Conservation (phyloP, 2,888 invertebrate species). For the Mantis religiosa region DNA sequence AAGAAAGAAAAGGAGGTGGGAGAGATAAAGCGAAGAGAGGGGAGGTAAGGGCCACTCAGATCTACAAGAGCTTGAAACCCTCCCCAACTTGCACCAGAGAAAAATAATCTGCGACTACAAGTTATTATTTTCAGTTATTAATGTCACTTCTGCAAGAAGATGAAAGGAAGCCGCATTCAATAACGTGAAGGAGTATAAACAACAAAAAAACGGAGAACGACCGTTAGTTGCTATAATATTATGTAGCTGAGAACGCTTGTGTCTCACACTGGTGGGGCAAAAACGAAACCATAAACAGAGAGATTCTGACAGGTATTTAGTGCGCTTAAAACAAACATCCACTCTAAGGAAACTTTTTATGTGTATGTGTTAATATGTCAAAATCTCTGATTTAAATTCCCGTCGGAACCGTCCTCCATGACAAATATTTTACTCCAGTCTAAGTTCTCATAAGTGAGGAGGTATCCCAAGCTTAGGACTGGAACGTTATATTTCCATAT, state of each 20-base stretch:
- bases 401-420: too few species aligned
- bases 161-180: neutral
- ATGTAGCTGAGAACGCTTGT: neutral
- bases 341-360: neutral
- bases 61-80: constrained; percentile 32
- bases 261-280: neutral
- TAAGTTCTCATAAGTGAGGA: too few species aligned
- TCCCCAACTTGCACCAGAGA: neutral
- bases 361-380: too few species aligned
- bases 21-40: constrained; percentile 9
- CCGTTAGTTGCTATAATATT: neutral
- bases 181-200: neutral
- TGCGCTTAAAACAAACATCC: neutral
- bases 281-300: neutral
- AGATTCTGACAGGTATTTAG: neutral
- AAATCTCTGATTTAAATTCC: too few species aligned
- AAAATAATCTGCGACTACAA: neutral
- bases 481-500: too few species aligned
- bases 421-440: too few species aligned
- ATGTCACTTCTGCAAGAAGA: neutral
- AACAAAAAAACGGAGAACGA: neutral
- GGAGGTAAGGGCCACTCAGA: constrained; percentile 31
- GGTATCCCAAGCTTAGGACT: too few species aligned
- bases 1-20: constrained; percentile 28
- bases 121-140: neutral